phyloP scores from a whole-genome alignment of 2,888 invertebrate genomes.

The Augiades crinisus region DNA sequence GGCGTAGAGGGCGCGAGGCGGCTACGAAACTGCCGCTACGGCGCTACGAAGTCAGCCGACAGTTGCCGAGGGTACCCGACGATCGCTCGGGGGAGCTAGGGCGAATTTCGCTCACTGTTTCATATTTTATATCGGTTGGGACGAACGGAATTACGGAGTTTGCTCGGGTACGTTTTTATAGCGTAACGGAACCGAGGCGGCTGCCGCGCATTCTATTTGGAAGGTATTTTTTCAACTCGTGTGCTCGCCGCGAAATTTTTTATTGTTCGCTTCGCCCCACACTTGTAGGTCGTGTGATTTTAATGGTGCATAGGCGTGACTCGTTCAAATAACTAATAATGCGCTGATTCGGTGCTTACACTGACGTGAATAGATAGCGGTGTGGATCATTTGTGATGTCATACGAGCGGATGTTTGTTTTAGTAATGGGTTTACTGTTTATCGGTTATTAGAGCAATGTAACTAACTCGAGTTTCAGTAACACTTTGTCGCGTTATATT shows the following conservation, averaged over 20 bases:
- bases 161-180: constrained; percentile 76
- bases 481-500: no score
- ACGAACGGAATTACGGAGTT: constrained; percentile 74
- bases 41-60: constrained; percentile 56
- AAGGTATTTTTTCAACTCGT: constrained; percentile 62
- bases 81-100: constrained; percentile 49
- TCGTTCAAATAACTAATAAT: constrained; percentile 45
- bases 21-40: constrained; percentile 74
- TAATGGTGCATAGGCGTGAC: constrained; percentile 54
- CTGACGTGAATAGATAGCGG: constrained; percentile 29
- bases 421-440: constrained; percentile 6
- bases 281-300: constrained; percentile 64
- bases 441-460: neutral
- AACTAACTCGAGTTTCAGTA: no score
- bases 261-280: constrained; percentile 63
- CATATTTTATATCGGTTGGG: constrained; percentile 78
- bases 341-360: constrained; percentile 35
- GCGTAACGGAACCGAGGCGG: constrained; percentile 58
- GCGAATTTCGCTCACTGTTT: constrained; percentile 75
- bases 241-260: constrained; percentile 57
- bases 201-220: constrained; percentile 61
- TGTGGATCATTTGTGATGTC: constrained; percentile 24
- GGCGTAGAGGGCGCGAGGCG: constrained; percentile 49
- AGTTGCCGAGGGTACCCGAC: constrained; percentile 46
- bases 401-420: constrained; percentile 24